Conservation (phyloP, 2,888 invertebrate species). For the Cerastoderma edule region DNA sequence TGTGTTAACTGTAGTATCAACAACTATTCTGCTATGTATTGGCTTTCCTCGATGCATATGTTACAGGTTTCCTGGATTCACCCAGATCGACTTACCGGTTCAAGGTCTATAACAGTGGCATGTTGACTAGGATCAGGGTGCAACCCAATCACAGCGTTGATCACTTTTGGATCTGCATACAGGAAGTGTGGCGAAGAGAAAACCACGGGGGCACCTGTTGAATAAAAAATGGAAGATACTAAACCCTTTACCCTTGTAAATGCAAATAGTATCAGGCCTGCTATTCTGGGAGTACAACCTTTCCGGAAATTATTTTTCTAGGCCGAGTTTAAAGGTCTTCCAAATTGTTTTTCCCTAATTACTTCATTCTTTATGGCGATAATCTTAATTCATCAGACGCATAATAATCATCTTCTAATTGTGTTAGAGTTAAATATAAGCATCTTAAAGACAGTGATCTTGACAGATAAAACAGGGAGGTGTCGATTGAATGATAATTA, state of each 20-base stretch:
- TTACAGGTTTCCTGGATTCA: neutral
- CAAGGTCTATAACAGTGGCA: conserved; percentile 77
- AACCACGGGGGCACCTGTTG: conserved; percentile 77
- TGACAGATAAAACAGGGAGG: no score
- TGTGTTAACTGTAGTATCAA: neutral
- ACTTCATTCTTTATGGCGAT: no score
- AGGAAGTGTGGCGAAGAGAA: conserved; percentile 82
- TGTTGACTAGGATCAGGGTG: conserved; percentile 70
- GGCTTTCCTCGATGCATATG: neutral
- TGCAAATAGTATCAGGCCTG: neutral
- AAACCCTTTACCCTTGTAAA: neutral
- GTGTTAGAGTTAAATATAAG: no score
- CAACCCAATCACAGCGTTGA: conserved; percentile 73
- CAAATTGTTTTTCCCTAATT: no score
- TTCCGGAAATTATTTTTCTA: no score
- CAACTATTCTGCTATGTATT: neutral
- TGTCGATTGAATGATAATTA: no score
- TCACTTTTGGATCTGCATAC: conserved; percentile 69
- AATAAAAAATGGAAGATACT: no score
- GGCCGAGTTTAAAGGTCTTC: no score
- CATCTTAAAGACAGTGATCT: no score
- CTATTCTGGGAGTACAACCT: no score
- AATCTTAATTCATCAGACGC: no score
- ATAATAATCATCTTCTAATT: no score
- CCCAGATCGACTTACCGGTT: conserved; percentile 75